These are phyloP conservation scores for Pandemis heparana DNA, from an alignment of 2,888 invertebrate species.

Conservation along the genomic window DNA sequence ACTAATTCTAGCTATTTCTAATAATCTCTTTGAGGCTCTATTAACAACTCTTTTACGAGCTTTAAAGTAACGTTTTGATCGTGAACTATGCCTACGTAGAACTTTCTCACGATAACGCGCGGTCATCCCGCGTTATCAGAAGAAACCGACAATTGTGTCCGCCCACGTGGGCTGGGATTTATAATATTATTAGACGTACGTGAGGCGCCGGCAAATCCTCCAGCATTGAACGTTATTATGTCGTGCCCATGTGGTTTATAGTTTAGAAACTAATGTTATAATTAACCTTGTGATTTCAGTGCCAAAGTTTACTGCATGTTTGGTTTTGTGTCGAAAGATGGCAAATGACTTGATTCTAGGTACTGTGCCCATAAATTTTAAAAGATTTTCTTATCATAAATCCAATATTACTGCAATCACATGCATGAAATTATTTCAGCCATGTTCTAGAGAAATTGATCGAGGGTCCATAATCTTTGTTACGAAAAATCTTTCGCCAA, in stretches of 20 bases:
- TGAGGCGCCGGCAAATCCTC: conserved; percentile 54
- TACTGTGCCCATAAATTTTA: not conserved
- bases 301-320: not conserved
- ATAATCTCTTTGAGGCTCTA: conserved; percentile 1
- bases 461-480: not conserved
- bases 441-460: not conserved
- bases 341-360: not conserved
- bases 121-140: conserved; percentile 65
- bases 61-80: conserved; percentile 19
- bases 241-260: conserved; percentile 30
- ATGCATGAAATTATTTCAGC: not conserved
- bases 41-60: conserved; percentile 22
- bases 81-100: conserved; percentile 39
- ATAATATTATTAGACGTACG: conserved; percentile 56
- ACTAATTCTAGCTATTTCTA: not conserved
- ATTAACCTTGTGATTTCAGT: conserved; percentile 25
- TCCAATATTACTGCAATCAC: not conserved
- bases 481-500: not conserved
- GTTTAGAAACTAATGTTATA: conserved; percentile 20
- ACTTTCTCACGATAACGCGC: conserved; percentile 60
- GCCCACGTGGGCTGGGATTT: conserved; percentile 70
- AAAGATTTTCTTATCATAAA: not conserved
- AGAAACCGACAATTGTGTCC: conserved; percentile 63
- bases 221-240: conserved; percentile 18
- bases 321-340: not conserved